Evolutionary conservation across 2,113 vertebrate genomes (phyloP), one percentile per base, ranked within the genome.

Genomic region (Antechinus flavipes): DNA sequence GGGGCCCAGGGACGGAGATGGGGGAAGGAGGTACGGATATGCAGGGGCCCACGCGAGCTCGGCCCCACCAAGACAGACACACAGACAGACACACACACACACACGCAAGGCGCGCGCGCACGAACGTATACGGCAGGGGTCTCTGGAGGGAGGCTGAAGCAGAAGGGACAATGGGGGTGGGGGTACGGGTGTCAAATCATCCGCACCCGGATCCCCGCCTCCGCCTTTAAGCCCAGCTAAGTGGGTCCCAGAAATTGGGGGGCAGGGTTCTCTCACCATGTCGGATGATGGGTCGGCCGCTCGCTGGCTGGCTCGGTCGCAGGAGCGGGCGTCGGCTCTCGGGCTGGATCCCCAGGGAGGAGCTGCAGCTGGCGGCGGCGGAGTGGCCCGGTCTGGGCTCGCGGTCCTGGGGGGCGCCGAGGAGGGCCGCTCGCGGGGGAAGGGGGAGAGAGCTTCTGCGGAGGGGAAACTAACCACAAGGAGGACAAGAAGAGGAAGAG

Each of bases 201-300:
- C 58, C 58, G 10, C 58, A 30, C 10, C 58, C 58, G 58, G 8
- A 30, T 61, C 58, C 35, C 95, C 58, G 92, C 92, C 93, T 35
- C 94, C 55, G 91, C 92, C 55, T 89, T 54, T 50, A 50, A 25
- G 58, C 61, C 58, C 54, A 3, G 90, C 27, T n/a, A 54, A n/a
- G 90, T 47, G 2, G 84, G 89, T 58, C 56, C 56, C 56, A 58
- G 58, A 61, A 2, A 30, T 61, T 2, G 58, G 58, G 58, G 56
- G 16, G 89, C 42, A 16, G 58, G 56, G 25, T 27, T 68, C 58
- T 68, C 97, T 98, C 97, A 98, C 97, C 97, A 98, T 98, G 95
- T 98, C 97, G 97, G 91, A 96, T 47, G 95, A 96, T 94, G 94
- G 96, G 95, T 68, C 30, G 61, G 61, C 61, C 27, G 61, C 61